Percentiles rank a stretch among this genome's conserved stretches.
phyloP scores from a whole-genome alignment of 2,113 vertebrate genomes.

The Aspiorhynchus laticeps region DNA sequence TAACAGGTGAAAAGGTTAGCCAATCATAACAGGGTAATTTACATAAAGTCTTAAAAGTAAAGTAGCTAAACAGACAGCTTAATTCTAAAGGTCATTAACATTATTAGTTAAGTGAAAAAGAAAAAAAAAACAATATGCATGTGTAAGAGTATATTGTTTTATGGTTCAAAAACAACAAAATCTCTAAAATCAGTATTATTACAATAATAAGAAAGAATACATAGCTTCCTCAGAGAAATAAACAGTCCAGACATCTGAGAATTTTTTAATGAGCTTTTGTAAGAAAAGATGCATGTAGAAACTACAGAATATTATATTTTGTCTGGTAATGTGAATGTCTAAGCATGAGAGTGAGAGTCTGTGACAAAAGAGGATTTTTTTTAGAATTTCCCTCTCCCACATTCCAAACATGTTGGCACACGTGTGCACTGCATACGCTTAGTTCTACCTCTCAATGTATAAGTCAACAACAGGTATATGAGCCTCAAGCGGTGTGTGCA shows the following conservation, averaged over 20 bases:
- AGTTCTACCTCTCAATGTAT: neutral
- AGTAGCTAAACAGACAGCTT: neutral
- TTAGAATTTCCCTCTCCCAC: slow-evolving; percentile 35
- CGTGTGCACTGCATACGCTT: neutral
- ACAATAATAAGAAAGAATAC: neutral
- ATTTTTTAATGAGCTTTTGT: neutral
- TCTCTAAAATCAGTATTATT: too few species aligned
- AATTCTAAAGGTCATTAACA: neutral
- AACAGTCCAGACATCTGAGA: neutral
- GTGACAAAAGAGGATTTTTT: neutral
- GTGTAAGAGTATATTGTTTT: neutral
- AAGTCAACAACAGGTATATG: neutral
- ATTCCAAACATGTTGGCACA: slow-evolving; percentile 50
- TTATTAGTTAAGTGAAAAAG: neutral
- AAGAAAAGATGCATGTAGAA: neutral
- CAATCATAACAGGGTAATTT: neutral
- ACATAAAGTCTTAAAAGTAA: neutral
- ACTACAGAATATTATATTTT: neutral
- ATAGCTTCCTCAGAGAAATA: neutral
- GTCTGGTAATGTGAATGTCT: slow-evolving; percentile 7
- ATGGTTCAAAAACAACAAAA: too few species aligned
- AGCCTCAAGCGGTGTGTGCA: neutral
- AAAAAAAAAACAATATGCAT: neutral
- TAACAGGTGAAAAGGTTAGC: slow-evolving; percentile 3
- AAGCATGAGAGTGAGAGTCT: neutral